Evolutionary conservation across 2,113 vertebrate species (phyloP), one percentile per base, ranked within the genome.

Genomic region (Sisor rabdophorus): DNA sequence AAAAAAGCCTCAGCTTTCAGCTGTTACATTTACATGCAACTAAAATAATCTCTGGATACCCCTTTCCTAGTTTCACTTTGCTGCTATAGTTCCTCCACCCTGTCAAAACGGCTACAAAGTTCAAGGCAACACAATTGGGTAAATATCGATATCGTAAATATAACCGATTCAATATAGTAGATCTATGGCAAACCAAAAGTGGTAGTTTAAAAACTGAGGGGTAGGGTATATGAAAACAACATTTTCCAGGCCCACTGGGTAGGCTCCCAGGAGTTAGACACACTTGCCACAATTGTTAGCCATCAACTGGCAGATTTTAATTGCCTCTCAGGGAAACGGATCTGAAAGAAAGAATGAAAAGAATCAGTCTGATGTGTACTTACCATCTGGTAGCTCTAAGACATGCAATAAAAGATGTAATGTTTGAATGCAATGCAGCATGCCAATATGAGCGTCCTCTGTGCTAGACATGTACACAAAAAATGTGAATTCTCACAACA

Each of bases 291-390:
- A 75, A 50, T 75, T 61, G 73, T 84, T 82, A 85, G 70, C 73
- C 77, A 67, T 75, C 69, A 77, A 79, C 78, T 82, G 80, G 70
- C 58, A 70, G 52, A 74, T 79, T 85, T 84, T 82, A 82, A 81
- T 85, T 79, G 79, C 79, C 75, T 82, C 78, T 77, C 71, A 32
- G 63, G 75, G 72, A 82, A 75, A 79, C 54, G 50, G 58, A 71
- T 75, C 32, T 65, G 76, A 28, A 40, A 36, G 44, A 75, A 81
- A 50, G 55, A 56, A 71, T 20, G 19, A 36, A 70, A 24, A 48
- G 52, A 74, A 71, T 59, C 53, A 65, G 77, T 68, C 71, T 60
- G 47, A 76, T 64, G 75, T 80, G 20, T 68, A 28, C 54, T 54
- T n/a, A 64, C 84, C 84, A 85, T 85, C 84, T 85, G 84, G 73